Percentiles rank a stretch among this genome's conserved stretches.
Evolutionary conservation across 2,113 vertebrate species (phyloP).

Genomic region (Orcinus orca): DNA sequence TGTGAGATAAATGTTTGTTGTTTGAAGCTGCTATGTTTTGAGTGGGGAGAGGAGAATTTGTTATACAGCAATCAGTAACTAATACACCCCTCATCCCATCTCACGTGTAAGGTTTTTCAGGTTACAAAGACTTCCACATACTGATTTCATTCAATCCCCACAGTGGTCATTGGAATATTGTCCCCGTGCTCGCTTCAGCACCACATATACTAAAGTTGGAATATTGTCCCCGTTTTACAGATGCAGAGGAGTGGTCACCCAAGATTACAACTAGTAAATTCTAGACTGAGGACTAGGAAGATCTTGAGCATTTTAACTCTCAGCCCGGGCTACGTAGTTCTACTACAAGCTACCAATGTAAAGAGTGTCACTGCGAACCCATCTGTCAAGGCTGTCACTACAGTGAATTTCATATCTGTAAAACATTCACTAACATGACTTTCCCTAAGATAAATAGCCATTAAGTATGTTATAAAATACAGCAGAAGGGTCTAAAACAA

Average conservation of each 20-base stretch:
- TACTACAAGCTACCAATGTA: not conserved
- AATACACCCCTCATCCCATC: not conserved
- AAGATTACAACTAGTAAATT: not conserved
- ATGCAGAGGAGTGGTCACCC: not conserved
- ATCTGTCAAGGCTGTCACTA: not conserved
- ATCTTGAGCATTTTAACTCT: not conserved
- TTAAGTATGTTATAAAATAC: not conserved
- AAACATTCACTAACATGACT: not conserved
- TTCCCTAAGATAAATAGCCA: slow-evolving; percentile 24
- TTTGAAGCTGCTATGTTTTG: not conserved
- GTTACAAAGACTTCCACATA: not conserved
- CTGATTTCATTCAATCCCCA: not conserved
- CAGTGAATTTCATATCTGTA: not conserved
- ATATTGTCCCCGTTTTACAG: not conserved
- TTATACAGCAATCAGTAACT: not conserved
- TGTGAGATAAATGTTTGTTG: not conserved
- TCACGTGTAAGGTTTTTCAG: not conserved
- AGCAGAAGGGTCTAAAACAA: slow-evolving; percentile 27
- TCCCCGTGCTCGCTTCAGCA: not conserved
- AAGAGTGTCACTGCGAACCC: not conserved
- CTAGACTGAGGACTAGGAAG: not conserved
- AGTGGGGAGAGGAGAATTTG: not conserved
- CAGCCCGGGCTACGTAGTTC: not conserved
- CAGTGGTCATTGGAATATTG: not conserved
- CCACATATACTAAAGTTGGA: not conserved